Evolutionary conservation across 2,888 invertebrate genomes (phyloP).

Genomic region (Trichogramma dendrolimi): DNA sequence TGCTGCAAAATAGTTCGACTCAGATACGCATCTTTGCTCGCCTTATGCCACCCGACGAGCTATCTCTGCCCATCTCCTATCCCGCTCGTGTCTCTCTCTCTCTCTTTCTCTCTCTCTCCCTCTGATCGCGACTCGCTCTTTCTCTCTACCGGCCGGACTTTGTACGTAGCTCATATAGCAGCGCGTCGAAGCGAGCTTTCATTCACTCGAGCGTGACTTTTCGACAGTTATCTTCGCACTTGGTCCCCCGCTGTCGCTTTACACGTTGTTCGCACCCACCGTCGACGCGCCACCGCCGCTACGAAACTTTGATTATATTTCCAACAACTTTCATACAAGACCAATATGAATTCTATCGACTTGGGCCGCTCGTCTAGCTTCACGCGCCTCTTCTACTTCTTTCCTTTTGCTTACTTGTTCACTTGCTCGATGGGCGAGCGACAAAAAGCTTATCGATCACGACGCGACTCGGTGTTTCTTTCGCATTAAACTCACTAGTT

Average conservation of each 20-base stretch:
- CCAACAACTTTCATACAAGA: slow-evolving; percentile 43
- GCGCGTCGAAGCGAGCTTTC: too few species aligned
- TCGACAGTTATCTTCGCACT: slow-evolving; percentile 9
- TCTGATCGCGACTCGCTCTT: slow-evolving; percentile 12
- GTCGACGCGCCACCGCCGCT: slow-evolving; percentile 15
- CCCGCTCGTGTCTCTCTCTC: not conserved
- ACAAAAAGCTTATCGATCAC: too few species aligned
- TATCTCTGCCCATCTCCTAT: slow-evolving; percentile 23
- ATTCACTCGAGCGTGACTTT: too few species aligned
- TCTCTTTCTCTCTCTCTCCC: slow-evolving; percentile 15
- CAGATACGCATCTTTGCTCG: slow-evolving; percentile 14
- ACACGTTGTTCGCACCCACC: slow-evolving; percentile 19
- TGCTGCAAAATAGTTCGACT: slow-evolving; percentile 30
- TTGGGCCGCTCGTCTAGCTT: too few species aligned
- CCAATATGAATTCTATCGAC: slow-evolving; percentile 10
- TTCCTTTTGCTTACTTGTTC: not conserved
- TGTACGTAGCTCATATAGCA: slow-evolving; percentile 1
- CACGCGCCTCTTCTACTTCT: not conserved
- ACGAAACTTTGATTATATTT: slow-evolving; percentile 52
- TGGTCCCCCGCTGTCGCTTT: slow-evolving; percentile 6
- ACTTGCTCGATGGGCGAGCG: too few species aligned
- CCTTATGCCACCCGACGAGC: not conserved
- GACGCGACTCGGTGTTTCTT: too few species aligned
- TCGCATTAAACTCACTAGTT: too few species aligned
- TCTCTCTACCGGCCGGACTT: slow-evolving; percentile 11